Evolutionary conservation across 1,140 invertebrate species (phyloP).

Genomic region (Zophobas morio): DNA sequence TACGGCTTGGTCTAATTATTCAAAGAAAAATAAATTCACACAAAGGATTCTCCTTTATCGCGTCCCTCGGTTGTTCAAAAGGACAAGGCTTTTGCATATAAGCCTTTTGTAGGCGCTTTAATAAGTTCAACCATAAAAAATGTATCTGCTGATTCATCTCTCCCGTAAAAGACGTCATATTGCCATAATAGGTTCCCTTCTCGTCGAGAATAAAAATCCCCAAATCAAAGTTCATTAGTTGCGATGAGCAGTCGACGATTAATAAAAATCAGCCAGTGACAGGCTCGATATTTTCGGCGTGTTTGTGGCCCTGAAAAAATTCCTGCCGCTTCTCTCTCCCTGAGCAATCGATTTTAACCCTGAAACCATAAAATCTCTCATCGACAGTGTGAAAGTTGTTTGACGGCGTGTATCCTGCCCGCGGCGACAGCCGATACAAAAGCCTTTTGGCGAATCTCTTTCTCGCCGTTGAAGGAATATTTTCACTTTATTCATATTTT

Average conservation of each 20-base stretch:
- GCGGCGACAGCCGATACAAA: constrained; percentile 36
- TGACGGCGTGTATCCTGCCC: constrained; percentile 27
- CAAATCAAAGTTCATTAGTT: constrained; percentile 26
- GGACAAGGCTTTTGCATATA: not conserved
- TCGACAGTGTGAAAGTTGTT: constrained; percentile 35
- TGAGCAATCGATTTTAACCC: constrained; percentile 38
- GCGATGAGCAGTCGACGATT: constrained; percentile 12
- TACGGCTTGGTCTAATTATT: no score
- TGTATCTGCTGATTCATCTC: constrained; percentile 29
- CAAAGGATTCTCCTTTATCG: not conserved
- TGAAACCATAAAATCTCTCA: constrained; percentile 42
- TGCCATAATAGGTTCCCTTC: constrained; percentile 14
- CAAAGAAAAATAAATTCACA: no score
- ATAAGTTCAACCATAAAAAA: constrained; percentile 21
- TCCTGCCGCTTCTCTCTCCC: constrained; percentile 3
- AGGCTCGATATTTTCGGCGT: constrained; percentile 31
- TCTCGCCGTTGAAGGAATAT: constrained; percentile 33
- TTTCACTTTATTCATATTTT: constrained; percentile 47
- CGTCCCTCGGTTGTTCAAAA: no score
- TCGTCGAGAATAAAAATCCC: constrained; percentile 15
- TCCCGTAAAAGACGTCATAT: constrained; percentile 7
- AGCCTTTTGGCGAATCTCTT: constrained; percentile 30
- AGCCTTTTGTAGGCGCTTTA: constrained; percentile 15
- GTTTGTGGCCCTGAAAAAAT: not conserved
- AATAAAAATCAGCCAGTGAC: constrained; percentile 34